Evolutionary conservation across 2,888 invertebrate species (phyloP), one percentile per base, ranked within the genome.

Genomic region (Ichneumoninae sp.): DNA sequence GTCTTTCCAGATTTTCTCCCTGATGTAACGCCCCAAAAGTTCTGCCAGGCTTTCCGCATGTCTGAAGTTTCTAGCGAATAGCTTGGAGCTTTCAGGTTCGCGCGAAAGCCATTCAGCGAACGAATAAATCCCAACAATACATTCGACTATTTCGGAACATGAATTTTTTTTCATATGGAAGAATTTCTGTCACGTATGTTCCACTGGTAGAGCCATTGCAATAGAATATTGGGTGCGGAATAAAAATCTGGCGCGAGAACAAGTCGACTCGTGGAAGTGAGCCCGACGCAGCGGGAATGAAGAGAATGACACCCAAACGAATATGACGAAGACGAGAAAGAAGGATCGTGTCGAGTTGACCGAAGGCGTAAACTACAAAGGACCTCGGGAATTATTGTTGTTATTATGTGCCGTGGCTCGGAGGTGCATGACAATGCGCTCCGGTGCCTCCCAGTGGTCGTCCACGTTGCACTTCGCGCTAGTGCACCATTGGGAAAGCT

Each of bases 351-450:
- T 57, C 40, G 16, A 13, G 50, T 85, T 87, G 66, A 86, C 86
- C 85, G 87, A 87, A 83, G 88, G 87, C 86, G 88, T 88, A 87
- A 90, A 85, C 89, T 88, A 90, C 90, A 90, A 91, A 91, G 89
- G 89, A 90, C 83, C 85, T 82, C 78, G 44, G 87, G 88, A 85
- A 88, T 91, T 91, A 91, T 91, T 65, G 33, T 81, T 74, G 83
- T 85, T 81, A 83, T 85, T 91, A 91, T 89, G 88, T 89, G 86
- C 88, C 83, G 78, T 85, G 86, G 83, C 87, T 87, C 54, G 87
- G 89, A 89, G n/a, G 66, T 90, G 89, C 88, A 89, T 88, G 89
- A 90, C 90, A 91, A 90, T 91, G 88, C 90, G 80, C 26, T 80
- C 52, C 66, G 57, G 76, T 54, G 36, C 57, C 36, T 60, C 40